Evolutionary conservation across 2,797 vertebrate genomes (phyloP), one percentile per base, ranked within the genome.

Genomic region (Diplodus puntazzo): DNA sequence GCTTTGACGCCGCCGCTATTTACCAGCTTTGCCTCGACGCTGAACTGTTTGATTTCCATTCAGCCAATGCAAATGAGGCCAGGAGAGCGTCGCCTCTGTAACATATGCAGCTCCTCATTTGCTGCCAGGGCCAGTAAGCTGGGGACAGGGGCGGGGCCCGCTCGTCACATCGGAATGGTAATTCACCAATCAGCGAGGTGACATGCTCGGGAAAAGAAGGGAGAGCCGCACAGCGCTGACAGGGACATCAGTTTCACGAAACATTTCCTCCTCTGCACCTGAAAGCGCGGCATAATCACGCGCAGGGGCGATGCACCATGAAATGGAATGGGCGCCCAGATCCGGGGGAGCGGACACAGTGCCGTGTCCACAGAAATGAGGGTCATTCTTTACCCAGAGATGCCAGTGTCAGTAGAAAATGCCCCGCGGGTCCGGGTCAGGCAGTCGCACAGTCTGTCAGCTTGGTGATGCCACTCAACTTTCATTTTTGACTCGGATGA

Each of bases 241-340:
- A 97, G 96, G 96, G 94, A 96, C 96, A 96, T 97, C 96, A 96
- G 96, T 98, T 97, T 97, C 95, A 95, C 95, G 92, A 97, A 96
- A 96, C 95, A 95, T 96, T 96, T 96, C 96, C 95, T 93, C 89
- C 93, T 96, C 95, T 93, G 94, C 96, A 97, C 97, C 97, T 96
- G 96, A 96, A 96, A 95, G 91, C 92, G 76, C 85, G 87, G 95
- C 94, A 94, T 96, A 96, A 96, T 97, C 95, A 96, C 91, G 93
- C 84, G 92, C 90, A 87, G 93, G 95, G 95, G 93, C 89, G 92
- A 95, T 96, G 94, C 94, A 94, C 96, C 96, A 96, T 96, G 95
- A 97, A 97, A 97, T 95, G 94, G 95, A 97, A 96, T 95, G 94
- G 94, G 95, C 86, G 91, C 92, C 91, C 92, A 92, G 94, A 96